Percentiles rank a stretch among this genome's conserved stretches.
Conservation (phyloP, 2,113 vertebrate species). For the Garra rufa region DNA sequence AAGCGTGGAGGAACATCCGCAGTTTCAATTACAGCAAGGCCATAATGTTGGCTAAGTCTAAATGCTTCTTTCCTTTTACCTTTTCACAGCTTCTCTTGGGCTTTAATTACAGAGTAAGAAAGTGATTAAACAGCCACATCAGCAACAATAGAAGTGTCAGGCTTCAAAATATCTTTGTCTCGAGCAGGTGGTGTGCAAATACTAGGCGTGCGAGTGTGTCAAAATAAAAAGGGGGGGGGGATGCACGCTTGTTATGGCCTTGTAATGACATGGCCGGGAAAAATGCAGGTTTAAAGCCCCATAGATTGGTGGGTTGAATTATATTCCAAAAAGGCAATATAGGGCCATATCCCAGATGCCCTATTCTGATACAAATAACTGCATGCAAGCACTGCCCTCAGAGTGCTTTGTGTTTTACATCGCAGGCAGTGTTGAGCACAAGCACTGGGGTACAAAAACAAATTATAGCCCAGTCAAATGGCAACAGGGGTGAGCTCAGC, state of each 20-base stretch:
- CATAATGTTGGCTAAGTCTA: conserved; percentile 28
- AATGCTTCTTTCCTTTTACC: conserved; percentile 27
- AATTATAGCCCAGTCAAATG: conserved; percentile 69
- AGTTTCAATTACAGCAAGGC: conserved; percentile 39
- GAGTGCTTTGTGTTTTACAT: conserved; percentile 63
- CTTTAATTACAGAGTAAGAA: conserved; percentile 75
- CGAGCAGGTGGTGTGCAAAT: neutral
- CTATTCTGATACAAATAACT: conserved; percentile 68
- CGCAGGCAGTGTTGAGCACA: conserved; percentile 70
- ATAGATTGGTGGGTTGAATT: conserved; percentile 70
- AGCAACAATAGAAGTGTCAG: conserved; percentile 34
- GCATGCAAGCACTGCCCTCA: conserved; percentile 68
- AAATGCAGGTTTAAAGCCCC: conserved; percentile 66
- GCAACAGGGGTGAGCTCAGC: conserved; percentile 56
- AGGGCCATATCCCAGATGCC: conserved; percentile 75
- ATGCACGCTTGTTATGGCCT: conserved; percentile 60
- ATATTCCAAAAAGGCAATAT: conserved; percentile 80
- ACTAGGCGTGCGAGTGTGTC: neutral
- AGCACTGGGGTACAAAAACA: conserved; percentile 68
- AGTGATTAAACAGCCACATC: conserved; percentile 59
- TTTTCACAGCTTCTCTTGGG: conserved; percentile 39
- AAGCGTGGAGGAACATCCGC: conserved; percentile 25
- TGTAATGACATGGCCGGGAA: conserved; percentile 62
- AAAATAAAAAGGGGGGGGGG: conserved; percentile 49
- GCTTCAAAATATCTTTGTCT: conserved; percentile 31